A percentile compares a stretch with the other conserved stretches of the same genome.
Conservation (phyloP, 2,797 vertebrate genomes). For the Picus viridis region DNA sequence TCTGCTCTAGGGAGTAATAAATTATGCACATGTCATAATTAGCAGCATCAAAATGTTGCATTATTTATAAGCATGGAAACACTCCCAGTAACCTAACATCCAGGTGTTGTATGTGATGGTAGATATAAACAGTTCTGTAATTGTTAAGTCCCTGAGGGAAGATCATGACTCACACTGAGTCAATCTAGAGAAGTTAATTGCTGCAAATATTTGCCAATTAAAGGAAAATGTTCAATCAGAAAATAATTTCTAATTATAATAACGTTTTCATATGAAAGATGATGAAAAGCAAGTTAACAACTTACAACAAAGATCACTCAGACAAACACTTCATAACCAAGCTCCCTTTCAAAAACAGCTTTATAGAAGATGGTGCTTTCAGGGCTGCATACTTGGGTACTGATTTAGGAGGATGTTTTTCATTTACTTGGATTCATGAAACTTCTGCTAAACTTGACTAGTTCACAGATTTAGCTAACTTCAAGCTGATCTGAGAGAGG, state of each 20-base stretch:
- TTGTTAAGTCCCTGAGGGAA: background rate
- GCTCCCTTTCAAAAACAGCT: background rate
- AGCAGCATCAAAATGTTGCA: background rate
- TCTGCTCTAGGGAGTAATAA: background rate
- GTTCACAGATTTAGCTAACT: background rate
- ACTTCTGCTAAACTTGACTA: background rate
- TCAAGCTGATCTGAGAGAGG: background rate
- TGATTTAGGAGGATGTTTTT: background rate
- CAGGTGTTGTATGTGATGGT: constrained; percentile 5
- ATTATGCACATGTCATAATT: constrained; percentile 34
- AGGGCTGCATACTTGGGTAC: background rate
- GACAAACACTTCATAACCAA: background rate
- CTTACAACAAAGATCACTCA: background rate
- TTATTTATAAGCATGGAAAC: constrained; percentile 32
- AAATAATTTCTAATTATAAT: background rate
- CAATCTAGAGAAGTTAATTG: background rate
- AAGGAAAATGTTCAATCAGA: background rate
- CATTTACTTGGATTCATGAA: background rate
- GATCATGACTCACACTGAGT: background rate
- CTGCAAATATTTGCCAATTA: constrained; percentile 18
- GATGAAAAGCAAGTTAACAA: background rate
- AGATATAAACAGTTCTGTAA: background rate
- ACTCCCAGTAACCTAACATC: background rate
- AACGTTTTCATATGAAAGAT: background rate
- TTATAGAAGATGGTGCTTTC: no score